Base-by-base conservation (phyloP, 1,140 invertebrate species). In the Atopsyche davidsoni region DNA sequence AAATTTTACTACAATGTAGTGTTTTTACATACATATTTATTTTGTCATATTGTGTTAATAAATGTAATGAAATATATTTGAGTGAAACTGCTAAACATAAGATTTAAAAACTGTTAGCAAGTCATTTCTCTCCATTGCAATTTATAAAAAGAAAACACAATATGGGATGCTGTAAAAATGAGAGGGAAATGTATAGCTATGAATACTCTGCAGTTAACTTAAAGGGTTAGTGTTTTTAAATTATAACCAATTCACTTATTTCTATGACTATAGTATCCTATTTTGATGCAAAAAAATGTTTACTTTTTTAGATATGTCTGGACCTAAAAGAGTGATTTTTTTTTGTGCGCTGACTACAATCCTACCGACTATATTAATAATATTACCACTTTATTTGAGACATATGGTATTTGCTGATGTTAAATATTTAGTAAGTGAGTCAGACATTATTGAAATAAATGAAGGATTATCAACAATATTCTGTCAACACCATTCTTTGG, bases 401-500 rank as follows among this genome's bases (percentile, higher is more conserved):
- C 83, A 87, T 62, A 79, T 77, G 53, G 69, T 79, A 11, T 89
- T 83, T 70, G 79, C 79, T 17, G 81, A 87, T 75, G 81, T 87
- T 21, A 70, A 75, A 43, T 88, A 87, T 60, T 74, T 77, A 46
- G 79, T 89, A 53, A 83, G 83, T 2, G 86, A 90, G 67, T 89
- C 86, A 16, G 87, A 89, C 70, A 80, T 89, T 36, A 71, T 89
- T 40, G 84, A 87, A 64, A 85, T 88, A 34, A 77, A 78, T 21
- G 82, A 86, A 66, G 85, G 86, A 31, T 79, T 88, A 52, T 88
- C 86, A 11, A 79, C 83, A 41, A 70, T 88, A 59, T 89, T 88
- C 72, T 89, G 86, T 68, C 68, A 87, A 72, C 77, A 77, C 58
- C 87, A 90, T 67, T 80, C 77, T 43, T 67, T 91, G 23, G 76